Evolutionary conservation across 2,888 invertebrate genomes (phyloP).

Genomic region (Erebia epiphron): DNA sequence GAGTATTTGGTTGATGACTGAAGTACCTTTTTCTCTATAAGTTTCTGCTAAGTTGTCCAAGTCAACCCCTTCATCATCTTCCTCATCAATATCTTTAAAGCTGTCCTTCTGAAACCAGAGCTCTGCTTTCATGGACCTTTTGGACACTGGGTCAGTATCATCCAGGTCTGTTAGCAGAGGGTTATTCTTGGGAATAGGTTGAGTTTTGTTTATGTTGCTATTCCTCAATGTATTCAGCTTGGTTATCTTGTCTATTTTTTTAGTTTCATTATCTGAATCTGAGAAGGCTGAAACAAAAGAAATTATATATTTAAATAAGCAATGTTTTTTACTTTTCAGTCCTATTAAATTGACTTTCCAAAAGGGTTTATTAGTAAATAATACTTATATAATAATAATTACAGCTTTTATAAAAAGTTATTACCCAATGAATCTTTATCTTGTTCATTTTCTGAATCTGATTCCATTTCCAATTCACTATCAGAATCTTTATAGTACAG

Average conservation of each 20-base stretch:
- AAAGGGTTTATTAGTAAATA: too few species aligned
- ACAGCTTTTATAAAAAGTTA: slow-evolving; percentile 31
- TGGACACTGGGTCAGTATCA: slow-evolving; percentile 87
- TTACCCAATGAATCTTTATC: slow-evolving; percentile 83
- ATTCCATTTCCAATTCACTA: slow-evolving; percentile 84
- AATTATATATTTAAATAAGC: neutral
- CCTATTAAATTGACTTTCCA: too few species aligned
- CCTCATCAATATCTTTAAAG: slow-evolving; percentile 90
- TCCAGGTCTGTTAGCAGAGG: slow-evolving; percentile 92
- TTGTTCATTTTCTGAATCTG: slow-evolving; percentile 79
- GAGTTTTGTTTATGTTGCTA: slow-evolving; percentile 55
- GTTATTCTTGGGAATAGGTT: slow-evolving; percentile 74
- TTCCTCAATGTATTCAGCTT: slow-evolving; percentile 70
- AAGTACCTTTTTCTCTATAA: slow-evolving; percentile 86
- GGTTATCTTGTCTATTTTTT: slow-evolving; percentile 67
- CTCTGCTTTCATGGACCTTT: slow-evolving; percentile 89
- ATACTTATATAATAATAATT: too few species aligned
- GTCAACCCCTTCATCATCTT: slow-evolving; percentile 94
- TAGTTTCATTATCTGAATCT: slow-evolving; percentile 83
- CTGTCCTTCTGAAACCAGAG: slow-evolving; percentile 94
- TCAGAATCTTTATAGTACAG: slow-evolving; percentile 86
- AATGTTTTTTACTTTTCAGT: neutral
- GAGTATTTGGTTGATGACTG: slow-evolving; percentile 41
- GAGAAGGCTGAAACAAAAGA: slow-evolving; percentile 80
- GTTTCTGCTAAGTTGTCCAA: slow-evolving; percentile 90